A percentile compares a stretch with the other conserved stretches of the same genome.
Evolutionary conservation across 2,888 invertebrate genomes (phyloP).

Genomic region (Lagria hirta): DNA sequence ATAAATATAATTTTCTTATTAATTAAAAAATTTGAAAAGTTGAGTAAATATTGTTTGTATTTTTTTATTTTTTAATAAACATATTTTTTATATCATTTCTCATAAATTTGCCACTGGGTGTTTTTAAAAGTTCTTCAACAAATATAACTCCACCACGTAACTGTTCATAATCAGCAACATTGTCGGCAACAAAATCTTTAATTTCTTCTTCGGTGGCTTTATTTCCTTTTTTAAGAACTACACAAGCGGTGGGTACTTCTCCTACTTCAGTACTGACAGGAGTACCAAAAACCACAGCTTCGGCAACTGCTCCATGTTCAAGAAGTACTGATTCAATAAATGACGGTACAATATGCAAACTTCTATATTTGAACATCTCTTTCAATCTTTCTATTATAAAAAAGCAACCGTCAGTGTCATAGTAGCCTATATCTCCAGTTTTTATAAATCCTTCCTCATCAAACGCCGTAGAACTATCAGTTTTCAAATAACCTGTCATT

Average conservation of each 20-base stretch:
- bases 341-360: slow-evolving; percentile 52
- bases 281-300: slow-evolving; percentile 39
- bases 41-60: no score
- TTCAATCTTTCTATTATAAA: slow-evolving; percentile 57
- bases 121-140: slow-evolving; percentile 36
- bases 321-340: slow-evolving; percentile 37
- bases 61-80: no score
- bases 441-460: slow-evolving; percentile 55
- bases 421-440: slow-evolving; percentile 57
- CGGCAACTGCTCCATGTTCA: slow-evolving; percentile 39
- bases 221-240: slow-evolving; percentile 26
- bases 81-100: slow-evolving; percentile 8
- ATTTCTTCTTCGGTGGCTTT: slow-evolving; percentile 28
- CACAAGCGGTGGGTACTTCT: slow-evolving; percentile 37
- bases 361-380: slow-evolving; percentile 55
- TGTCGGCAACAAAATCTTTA: slow-evolving; percentile 32
- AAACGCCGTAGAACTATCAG: slow-evolving; percentile 51
- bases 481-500: slow-evolving; percentile 54
- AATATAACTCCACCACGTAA: slow-evolving; percentile 41
- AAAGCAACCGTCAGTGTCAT: slow-evolving; percentile 54
- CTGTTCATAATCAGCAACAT: slow-evolving; percentile 37
- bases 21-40: no score
- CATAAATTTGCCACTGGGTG: slow-evolving; percentile 37
- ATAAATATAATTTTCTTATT: no score
- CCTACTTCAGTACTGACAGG: slow-evolving; percentile 39